Conservation (phyloP, 2,888 invertebrate genomes). For the Periphyllus acericola region DNA sequence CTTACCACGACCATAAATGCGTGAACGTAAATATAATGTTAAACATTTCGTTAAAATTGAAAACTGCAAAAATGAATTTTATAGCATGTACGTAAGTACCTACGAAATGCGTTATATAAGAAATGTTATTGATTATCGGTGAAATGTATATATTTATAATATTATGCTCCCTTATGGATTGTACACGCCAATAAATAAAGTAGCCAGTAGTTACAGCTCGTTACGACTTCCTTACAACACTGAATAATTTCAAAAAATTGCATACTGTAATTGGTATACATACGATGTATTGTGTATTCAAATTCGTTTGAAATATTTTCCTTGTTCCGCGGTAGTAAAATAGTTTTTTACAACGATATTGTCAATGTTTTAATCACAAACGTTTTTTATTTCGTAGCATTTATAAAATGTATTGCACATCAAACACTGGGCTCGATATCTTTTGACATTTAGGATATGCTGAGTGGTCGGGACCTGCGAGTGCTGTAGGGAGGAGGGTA, state of each 20-base stretch:
- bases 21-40: too few species aligned
- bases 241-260: too few species aligned
- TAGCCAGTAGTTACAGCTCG: too few species aligned
- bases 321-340: neutral
- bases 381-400: neutral
- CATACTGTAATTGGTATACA: too few species aligned
- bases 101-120: neutral
- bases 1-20: too few species aligned
- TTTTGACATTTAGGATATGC: conserved; percentile 36
- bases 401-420: conserved; percentile 14
- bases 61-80: too few species aligned
- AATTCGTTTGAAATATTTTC: neutral
- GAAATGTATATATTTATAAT: neutral
- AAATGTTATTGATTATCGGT: neutral
- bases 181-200: too few species aligned
- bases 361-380: neutral
- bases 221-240: too few species aligned
- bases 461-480: neutral
- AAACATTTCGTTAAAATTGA: too few species aligned
- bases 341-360: neutral
- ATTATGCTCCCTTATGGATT: too few species aligned
- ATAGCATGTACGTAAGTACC: too few species aligned
- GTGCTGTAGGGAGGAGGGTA: neutral
- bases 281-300: neutral
- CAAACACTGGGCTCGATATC: neutral